Base-by-base conservation (phyloP, 92 coral and sea anemone genomes). In the Porites lobata region DNA sequence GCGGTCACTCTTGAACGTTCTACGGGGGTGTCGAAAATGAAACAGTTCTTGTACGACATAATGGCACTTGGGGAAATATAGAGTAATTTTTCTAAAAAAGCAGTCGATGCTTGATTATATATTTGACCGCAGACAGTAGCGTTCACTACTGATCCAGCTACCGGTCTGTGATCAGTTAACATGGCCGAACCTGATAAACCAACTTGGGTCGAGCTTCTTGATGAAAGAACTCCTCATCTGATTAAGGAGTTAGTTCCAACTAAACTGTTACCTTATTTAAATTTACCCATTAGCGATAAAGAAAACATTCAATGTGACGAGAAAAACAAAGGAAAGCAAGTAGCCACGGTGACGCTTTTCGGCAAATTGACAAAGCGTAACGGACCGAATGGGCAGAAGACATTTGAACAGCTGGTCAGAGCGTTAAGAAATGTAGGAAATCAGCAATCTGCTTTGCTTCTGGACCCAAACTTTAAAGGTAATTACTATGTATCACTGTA, bases 381-480 rank as follows among this genome's bases (percentile, higher is more conserved):
- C 43, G 87, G 87, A 14, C 10, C 53, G 5, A 68, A 69, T 12
- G 76, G 87, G 15, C n/a, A 43, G 70, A 83, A 72, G 72, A 59
- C 50, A 1, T 90, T 83, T 77, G 73, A 70, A 10, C 65, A 65
- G 24, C 69, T 90, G 52, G 93, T 90, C 1, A 53, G 75, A 69
- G 93, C 93, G 72, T 81, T 90, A 19, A 65, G 93, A 61, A 75
- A 73, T 7, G 85, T 73, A 20, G 81, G 78, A 77, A 72, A 71
- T 53, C 82, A 81, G 5, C 93, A 90, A 53, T 67, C 85, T 9
- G 93, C 93, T 8, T 29, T 74, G 13, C 83, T 90, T 29, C 76
- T 90, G 7, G 93, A 90, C 72, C 93, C 93, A 51, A 59, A 80
- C 72, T 79, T 79, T 75, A 59, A 86, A 90, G 93, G 93, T 86